A percentile compares a stretch with the other conserved stretches of the same genome.
phyloP scores from a whole-genome alignment of 2,113 vertebrate genomes.

The Barbus barbus region DNA sequence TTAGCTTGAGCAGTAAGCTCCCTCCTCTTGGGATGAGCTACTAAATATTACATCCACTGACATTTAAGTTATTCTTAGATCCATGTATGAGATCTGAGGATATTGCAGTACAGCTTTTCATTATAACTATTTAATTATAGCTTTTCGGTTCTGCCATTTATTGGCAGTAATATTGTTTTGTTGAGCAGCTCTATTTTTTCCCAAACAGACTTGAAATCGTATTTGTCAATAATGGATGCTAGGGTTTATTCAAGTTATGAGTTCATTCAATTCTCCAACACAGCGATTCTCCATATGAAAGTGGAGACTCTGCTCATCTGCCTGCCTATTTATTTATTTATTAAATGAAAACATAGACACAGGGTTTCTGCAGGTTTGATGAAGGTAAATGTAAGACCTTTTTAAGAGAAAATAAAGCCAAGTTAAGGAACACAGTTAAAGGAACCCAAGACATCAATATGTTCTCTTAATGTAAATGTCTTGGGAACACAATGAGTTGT shows the following conservation, averaged over 20 bases:
- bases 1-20: not conserved
- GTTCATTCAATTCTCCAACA: not conserved
- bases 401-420: too few species aligned
- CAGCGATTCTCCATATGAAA: not conserved
- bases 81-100: not conserved
- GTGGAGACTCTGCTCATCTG: not conserved
- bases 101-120: not conserved
- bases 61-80: slow-evolving; percentile 1
- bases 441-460: too few species aligned
- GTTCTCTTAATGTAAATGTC: too few species aligned
- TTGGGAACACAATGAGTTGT: too few species aligned
- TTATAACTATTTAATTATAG: not conserved
- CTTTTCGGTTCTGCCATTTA: not conserved
- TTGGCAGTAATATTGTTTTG: not conserved
- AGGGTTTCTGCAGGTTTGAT: not conserved
- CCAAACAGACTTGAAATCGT: not conserved
- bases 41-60: not conserved
- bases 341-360: not conserved
- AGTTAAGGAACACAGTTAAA: too few species aligned
- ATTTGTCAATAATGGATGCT: not conserved
- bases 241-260: not conserved
- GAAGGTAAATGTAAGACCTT: not conserved
- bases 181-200: not conserved
- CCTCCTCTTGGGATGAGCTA: not conserved
- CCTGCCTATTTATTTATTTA: not conserved